Evolutionary conservation across 1,140 invertebrate species (phyloP), one percentile per base, ranked within the genome.

Genomic region (Papilio aristodemus): DNA sequence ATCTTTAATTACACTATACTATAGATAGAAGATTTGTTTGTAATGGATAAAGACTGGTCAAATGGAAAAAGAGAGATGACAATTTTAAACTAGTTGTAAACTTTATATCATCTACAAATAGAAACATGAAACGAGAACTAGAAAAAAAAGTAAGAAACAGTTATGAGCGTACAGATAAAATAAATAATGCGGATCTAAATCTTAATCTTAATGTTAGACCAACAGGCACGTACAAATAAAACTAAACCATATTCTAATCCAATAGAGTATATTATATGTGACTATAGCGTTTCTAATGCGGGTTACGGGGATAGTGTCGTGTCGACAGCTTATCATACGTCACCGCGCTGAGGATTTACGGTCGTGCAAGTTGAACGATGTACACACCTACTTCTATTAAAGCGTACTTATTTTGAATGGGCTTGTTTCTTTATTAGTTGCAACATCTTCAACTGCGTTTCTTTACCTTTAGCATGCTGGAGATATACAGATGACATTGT

Each of bases 161-260:
- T 39, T 62, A 62, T 13, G 17, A 60, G 32, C 32, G 6, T 32
- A 36, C 32, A 36, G 27, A 37, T 32, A 38, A 11, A 37, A 62
- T 11, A 60, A 19, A 60, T 60, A 62, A 62, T 62, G 36, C 59
- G 17, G 59, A 62, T 62, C 17, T 62, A 62, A 62, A 62, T 62
- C 59, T 62, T 59, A 62, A 62, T 38, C 36, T 38, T 17, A 14
- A 14, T 6, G n/a, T n/a, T n/a, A 36, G 58, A 38, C 14, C 14
- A 62, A 22, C 36, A 62, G 36, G 36, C 38, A 25, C 27, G 11
- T 36, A 58, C 27, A 32, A 36, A 14, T 14, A 1, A 58, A 58
- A 32, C 14, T 36, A 5, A 58, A 14, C 22, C 57, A 8, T 58
- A 57, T 58, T 32, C 0, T 9, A 14, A n/a, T 14, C 1, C 4